These are phyloP conservation scores for Corvus moneduloides DNA, from an alignment of 2,113 vertebrate genomes.

Conservation along the genomic window DNA sequence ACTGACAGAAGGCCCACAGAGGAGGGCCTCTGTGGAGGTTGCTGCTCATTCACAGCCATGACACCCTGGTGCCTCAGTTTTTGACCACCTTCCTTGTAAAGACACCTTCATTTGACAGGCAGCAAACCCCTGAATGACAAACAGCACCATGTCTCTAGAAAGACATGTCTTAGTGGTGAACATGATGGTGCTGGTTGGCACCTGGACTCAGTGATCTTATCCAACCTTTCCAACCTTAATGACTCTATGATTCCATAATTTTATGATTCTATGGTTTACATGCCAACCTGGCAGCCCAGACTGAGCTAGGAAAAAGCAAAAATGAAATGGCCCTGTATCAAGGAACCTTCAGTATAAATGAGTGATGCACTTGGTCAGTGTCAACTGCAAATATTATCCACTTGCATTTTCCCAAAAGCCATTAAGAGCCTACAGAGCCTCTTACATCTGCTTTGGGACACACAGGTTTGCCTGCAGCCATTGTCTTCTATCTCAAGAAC, in stretches of 20 bases:
- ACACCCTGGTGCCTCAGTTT: background rate
- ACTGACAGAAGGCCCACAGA: background rate
- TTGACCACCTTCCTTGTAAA: background rate
- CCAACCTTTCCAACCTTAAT: background rate
- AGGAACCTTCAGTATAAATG: background rate
- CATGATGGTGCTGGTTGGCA: background rate
- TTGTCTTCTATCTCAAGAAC: background rate
- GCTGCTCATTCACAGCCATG: background rate
- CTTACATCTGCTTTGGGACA: background rate
- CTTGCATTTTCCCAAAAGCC: background rate
- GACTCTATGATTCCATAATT: background rate
- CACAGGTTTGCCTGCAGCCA: background rate
- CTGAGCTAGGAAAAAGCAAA: background rate
- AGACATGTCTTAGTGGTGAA: background rate
- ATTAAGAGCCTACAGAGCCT: background rate
- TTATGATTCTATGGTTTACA: background rate
- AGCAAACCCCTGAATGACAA: background rate
- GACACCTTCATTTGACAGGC: background rate
- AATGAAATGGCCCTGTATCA: background rate
- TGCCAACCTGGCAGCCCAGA: background rate
- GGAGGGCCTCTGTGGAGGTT: too few species aligned
- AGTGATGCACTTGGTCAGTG: background rate
- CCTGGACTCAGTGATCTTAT: background rate
- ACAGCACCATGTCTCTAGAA: background rate
- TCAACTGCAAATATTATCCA: background rate